Evolutionary conservation across 2,113 vertebrate genomes (phyloP).

Genomic region (Ramphastos sulfuratus): DNA sequence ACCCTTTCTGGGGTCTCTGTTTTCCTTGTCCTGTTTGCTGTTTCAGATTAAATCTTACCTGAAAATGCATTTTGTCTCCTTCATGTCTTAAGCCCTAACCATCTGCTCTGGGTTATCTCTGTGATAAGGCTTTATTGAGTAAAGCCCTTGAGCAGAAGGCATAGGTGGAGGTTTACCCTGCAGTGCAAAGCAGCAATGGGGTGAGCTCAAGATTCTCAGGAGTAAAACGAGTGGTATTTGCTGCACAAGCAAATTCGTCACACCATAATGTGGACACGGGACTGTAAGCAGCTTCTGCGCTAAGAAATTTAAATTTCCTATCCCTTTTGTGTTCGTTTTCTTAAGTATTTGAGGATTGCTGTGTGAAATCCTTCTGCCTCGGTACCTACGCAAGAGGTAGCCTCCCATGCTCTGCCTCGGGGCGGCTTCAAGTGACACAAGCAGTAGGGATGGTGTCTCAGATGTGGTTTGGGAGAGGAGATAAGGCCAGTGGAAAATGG

Average conservation of each 20-base stretch:
- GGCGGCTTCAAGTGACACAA: neutral
- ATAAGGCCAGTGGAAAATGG: neutral
- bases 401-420: neutral
- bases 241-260: neutral
- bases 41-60: neutral
- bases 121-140: neutral
- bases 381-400: accelerated
- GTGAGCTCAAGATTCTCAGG: neutral
- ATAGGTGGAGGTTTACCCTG: neutral
- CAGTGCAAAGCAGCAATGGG: neutral
- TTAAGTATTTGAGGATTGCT: neutral
- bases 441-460: neutral
- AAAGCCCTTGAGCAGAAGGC: neutral
- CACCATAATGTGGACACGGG: neutral
- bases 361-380: neutral
- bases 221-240: neutral
- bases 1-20: neutral
- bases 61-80: neutral
- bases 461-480: neutral
- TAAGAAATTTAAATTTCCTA: neutral
- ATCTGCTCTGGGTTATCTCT: slow-evolving; percentile 3
- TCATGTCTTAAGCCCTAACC: neutral
- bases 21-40: neutral
- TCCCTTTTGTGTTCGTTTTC: neutral
- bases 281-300: neutral